phyloP scores from a whole-genome alignment of 2,797 vertebrate genomes.

The Chromis chromis region DNA sequence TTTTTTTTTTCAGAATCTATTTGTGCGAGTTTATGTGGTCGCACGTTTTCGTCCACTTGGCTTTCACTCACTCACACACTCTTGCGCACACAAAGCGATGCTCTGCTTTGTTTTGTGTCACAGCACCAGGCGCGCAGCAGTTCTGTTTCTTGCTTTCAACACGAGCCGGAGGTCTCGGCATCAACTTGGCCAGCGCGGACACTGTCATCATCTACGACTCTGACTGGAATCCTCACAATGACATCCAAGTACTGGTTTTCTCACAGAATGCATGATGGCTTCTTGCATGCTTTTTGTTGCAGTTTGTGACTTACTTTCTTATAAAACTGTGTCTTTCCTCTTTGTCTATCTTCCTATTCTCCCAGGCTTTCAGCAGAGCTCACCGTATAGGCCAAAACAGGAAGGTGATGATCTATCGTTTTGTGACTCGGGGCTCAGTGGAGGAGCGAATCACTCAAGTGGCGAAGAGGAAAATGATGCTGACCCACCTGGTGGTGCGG shows the following conservation, averaged over 20 bases:
- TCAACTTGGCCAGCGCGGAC: conserved; percentile 96
- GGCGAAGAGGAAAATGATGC: conserved; percentile 99
- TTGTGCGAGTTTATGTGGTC: conserved; percentile 1
- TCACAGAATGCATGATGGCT: conserved; percentile 2
- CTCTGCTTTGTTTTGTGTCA: conserved; percentile 39
- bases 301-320: neutral
- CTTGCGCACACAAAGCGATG: conserved; percentile 12
- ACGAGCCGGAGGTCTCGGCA: conserved; percentile 94
- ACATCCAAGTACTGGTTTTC: conserved; percentile 89
- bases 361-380: conserved; percentile 95
- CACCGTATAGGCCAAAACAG: conserved; percentile 97
- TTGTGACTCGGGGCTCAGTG: conserved; percentile 95
- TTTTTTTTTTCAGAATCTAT: conserved; percentile 1
- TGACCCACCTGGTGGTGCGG: conserved; percentile 96
- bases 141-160: conserved; percentile 98
- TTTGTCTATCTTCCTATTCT: neutral
- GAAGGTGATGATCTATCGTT: conserved; percentile 99
- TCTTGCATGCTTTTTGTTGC: neutral
- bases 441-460: conserved; percentile 99
- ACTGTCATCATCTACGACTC: conserved; percentile 98
- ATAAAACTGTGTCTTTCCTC: neutral
- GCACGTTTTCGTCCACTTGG: neutral
- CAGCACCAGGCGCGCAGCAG: conserved; percentile 97
- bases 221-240: conserved; percentile 98
- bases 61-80: conserved; percentile 3